Base-by-base conservation (phyloP, 64 coral and sea anemone species). In the Exaiptasia diaphana region DNA sequence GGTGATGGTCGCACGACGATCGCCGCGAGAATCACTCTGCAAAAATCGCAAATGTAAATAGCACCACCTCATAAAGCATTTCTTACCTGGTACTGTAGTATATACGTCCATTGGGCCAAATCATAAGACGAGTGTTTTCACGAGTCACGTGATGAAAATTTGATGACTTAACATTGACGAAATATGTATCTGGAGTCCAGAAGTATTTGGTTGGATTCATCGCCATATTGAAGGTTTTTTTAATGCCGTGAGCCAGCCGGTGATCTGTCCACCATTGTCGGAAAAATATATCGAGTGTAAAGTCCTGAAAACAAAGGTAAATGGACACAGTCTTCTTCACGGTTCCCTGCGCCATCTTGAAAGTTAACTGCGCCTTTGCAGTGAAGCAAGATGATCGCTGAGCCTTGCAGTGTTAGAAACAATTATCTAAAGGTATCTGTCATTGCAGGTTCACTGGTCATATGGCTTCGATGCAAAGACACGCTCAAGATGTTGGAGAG, bases 151-250 rank as follows among this genome's bases (percentile, higher is more conserved):
- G 5, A 8, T 87, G 84, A 43, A 77, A 87, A 27, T 68, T 87
- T 0, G 84, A 87, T 41, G 58, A 68, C 35, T 87, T 87, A 0
- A 87, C 84, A 31, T 87, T 87, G 28, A 61, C 63, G 34, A 87
- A 87, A 38, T 87, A 87, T 2, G 84, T 87, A 28, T 87, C 84
- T 11, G 84, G 84, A 15, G 84, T 87, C 84, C 84, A 87, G 3
- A 74, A 74, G 13, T 77, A 75, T 31, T 87, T 49, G 5, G 30
- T 70, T 0, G 84, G 84, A 14, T 87, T 55, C 9, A 68, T 11
- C 2, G 84, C 84, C 24, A 75, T 75, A 29, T 87, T 87, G 25
- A 87, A 78, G 14, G 68, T 45, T 38, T 78, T 87, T 2, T 78
- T 50, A 10, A 77, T 21, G 20, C 74, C 84, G 17, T 87, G 84